These are phyloP conservation scores for Phrynosoma blainvillii DNA, from an alignment of 2,113 vertebrate species.

Conservation along the genomic window DNA sequence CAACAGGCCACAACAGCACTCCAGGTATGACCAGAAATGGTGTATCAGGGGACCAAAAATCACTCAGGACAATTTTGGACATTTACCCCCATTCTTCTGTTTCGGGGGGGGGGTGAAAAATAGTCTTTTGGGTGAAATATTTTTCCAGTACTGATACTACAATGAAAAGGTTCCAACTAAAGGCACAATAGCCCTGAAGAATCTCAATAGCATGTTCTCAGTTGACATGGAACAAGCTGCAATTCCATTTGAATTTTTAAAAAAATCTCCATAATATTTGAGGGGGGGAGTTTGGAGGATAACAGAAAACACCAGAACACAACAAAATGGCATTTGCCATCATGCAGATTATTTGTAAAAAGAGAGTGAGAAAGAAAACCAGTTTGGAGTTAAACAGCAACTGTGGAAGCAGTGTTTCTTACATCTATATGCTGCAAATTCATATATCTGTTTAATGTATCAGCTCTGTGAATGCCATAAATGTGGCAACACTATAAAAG, in stretches of 20 bases:
- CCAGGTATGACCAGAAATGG: too few relatives aligned
- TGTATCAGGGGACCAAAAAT: too few relatives aligned
- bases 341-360: neutral
- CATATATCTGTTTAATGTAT: constrained; percentile 26
- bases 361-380: neutral
- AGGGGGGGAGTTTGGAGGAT: too few relatives aligned
- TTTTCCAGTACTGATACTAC: neutral
- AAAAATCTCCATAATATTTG: neutral
- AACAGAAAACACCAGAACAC: neutral
- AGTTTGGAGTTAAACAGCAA: neutral
- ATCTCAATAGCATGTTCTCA: too few relatives aligned
- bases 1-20: too few relatives aligned
- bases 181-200: neutral
- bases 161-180: neutral
- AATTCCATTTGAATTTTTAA: neutral
- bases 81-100: too few relatives aligned
- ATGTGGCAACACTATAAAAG: constrained; percentile 53
- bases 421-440: constrained; percentile 50
- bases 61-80: neutral
- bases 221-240: neutral
- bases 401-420: neutral
- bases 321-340: neutral
- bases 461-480: constrained; percentile 46
- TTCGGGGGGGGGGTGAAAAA: too few relatives aligned
- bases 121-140: too few relatives aligned